Evolutionary conservation across 2,888 invertebrate genomes (phyloP), one percentile per base, ranked within the genome.

Genomic region (Sialis fuliginosa): DNA sequence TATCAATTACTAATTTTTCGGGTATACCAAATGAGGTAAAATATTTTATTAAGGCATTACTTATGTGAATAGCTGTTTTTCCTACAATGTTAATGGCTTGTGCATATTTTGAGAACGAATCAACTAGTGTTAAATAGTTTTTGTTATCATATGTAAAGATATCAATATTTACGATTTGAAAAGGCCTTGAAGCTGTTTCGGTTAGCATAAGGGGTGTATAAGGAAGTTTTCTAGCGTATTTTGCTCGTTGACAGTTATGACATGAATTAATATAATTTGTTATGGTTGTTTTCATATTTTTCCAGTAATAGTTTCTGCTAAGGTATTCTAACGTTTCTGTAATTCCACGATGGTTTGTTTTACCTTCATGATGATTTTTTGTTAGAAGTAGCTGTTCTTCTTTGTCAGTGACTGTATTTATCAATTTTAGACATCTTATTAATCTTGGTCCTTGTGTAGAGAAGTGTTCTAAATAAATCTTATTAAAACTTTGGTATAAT

Each of bases 311-410:
- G 7, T 44, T 45, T 39, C 34, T 31, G 37, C 46, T 35, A 6
- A 51, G 22, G 22, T 45, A 35, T 37, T 30, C 13, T 41, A 31
- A 9, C 7, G 47, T 47, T 48, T 50, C 48, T 6, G 42, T 30
- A 10, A 48, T 50, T 39, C 49, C 51, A 35, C 47, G 10, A 32
- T 48, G 48, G 31, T 51, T 49, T 7, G 48, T 48, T 50, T 50
- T 50, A 6, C 44, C 48, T 12, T 42, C 43, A 22, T 51, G 49
- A 39, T 50, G 44, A 34, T 50, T 44, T 44, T 43, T 33, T 30
- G 50, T 37, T 42, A 43, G 13, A 12, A 44, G 9, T 8, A 10
- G 31, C 22, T 40, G 31, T 44, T 49, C 49, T 31, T 47, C 47
- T 47, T 33, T 10, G 5, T 47, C 33, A 9, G 8, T 47, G 4